phyloP scores from a whole-genome alignment of 2,113 vertebrate species.

The Poicephalus meyeri region DNA sequence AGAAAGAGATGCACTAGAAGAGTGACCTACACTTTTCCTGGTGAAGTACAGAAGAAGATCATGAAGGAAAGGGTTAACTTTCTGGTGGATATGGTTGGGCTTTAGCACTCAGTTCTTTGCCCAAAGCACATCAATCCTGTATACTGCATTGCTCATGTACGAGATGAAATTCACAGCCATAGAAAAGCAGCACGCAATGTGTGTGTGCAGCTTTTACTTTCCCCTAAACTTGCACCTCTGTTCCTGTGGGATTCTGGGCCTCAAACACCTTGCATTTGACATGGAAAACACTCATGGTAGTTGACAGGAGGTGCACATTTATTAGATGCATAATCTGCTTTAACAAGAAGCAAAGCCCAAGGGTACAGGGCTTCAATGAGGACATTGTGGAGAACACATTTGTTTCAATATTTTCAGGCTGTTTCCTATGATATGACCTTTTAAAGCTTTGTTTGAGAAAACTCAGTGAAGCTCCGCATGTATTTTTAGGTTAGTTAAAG shows the following conservation, averaged over 20 bases:
- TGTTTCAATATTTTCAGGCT: neutral
- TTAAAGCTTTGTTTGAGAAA: neutral
- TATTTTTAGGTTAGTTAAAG: constrained; percentile 7
- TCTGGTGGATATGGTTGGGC: neutral
- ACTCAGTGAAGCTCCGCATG: neutral
- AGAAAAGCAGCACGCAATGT: neutral
- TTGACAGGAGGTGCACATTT: neutral
- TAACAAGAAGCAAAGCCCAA: neutral
- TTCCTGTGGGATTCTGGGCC: neutral
- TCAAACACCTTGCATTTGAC: neutral
- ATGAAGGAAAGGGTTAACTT: neutral
- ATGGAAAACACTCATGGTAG: neutral
- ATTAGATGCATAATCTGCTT: neutral
- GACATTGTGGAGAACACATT: neutral
- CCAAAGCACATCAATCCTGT: neutral
- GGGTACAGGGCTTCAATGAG: neutral
- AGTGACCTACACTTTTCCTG: neutral
- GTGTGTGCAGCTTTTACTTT: neutral
- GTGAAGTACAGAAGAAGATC: neutral
- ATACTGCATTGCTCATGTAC: neutral
- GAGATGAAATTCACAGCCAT: neutral
- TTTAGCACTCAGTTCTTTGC: neutral
- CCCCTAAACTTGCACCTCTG: neutral
- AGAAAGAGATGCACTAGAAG: neutral
- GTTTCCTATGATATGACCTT: neutral